Evolutionary conservation across 2,113 vertebrate genomes (phyloP), one percentile per base, ranked within the genome.

Genomic region (Scomber colias): DNA sequence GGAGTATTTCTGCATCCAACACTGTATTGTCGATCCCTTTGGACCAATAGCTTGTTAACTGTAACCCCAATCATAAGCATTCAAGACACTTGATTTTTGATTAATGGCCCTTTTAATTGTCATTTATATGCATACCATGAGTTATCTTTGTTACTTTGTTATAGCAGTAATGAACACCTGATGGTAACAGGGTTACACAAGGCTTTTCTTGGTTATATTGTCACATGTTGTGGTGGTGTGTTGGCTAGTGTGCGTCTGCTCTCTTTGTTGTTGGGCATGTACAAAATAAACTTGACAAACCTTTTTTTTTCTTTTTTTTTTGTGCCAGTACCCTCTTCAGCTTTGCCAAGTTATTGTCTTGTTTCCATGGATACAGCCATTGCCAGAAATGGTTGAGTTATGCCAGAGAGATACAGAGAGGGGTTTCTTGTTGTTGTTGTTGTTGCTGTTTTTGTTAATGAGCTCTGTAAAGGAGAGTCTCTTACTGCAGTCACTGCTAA

Each of bases 331-430:
- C 78, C 51, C 60, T 63, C 16, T 21, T 60, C 17, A 57, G 73
- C 40, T 53, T 71, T 76, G 60, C 63, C 75, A 70, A 80, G 45
- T 80, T 69, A 63, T 62, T 62, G 30, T 64, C 66, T 73, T 69
- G 71, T 89, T 81, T 70, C 77, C 71, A 89, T 83, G 80, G 85
- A 81, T 63, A 50, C 48, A 59, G 66, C 44, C 45, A 65, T 24
- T 71, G 50, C 61, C 70, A 49, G 6, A 15, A 12, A 31, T 59
- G 49, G 12, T 16, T 49, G 50, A 27, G 30, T 50, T 54, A 16
- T 46, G 65, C 12, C 59, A 24, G 21, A 53, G 31, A 27, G 19
- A 67, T 40, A n/a, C 19, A 44, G 45, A 66, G 35, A 82, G 13
- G 27, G 17, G 57, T 65, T 69, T 59, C 11, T 54, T 64, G 15